phyloP scores from a whole-genome alignment of 2,797 vertebrate genomes.

The Hapalemur alaotrensis region DNA sequence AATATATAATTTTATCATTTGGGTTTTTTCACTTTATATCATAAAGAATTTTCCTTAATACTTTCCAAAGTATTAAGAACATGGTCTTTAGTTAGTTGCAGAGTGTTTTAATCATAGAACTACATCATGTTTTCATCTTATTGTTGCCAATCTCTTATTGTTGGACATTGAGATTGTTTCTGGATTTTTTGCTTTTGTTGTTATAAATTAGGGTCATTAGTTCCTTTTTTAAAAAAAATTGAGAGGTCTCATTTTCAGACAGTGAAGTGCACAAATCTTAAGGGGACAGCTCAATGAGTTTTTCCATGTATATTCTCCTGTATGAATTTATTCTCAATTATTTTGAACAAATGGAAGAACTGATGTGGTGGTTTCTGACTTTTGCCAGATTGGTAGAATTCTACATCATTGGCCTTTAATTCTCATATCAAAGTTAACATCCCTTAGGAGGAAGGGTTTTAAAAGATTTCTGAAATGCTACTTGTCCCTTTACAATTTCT shows the following conservation, averaged over 20 bases:
- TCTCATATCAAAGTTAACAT: background rate
- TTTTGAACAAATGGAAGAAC: background rate
- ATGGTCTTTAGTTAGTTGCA: background rate
- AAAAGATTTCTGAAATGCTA: background rate
- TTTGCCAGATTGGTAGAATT: background rate
- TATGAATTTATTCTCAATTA: background rate
- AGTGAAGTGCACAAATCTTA: background rate
- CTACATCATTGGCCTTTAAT: background rate
- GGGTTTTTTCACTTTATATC: background rate
- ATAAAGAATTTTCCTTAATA: background rate
- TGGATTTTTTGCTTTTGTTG: background rate
- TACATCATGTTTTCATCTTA: background rate
- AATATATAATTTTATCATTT: background rate
- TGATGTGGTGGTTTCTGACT: background rate
- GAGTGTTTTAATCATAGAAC: background rate
- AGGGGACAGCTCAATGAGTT: background rate
- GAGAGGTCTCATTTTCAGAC: background rate
- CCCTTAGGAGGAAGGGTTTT: background rate
- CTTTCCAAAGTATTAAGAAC: background rate
- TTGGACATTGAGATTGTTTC: background rate
- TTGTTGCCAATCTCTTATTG: background rate
- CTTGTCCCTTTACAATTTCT: background rate
- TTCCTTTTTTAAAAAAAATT: background rate
- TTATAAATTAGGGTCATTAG: background rate
- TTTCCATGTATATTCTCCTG: background rate